Base-by-base conservation (phyloP, 2,113 vertebrate genomes). In the Synchiropus splendidus region DNA sequence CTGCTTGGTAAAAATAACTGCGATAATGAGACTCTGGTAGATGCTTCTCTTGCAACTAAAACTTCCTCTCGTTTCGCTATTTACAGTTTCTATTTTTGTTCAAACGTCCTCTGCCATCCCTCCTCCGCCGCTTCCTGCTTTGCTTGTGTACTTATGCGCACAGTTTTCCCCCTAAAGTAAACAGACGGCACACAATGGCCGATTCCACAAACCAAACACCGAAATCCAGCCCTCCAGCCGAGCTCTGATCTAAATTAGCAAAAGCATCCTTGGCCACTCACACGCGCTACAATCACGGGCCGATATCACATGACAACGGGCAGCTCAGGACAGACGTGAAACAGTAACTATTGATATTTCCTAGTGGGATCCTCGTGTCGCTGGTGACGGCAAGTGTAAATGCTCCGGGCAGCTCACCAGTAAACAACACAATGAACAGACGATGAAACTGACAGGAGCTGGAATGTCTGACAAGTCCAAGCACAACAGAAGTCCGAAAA, bases 21-120 rank as follows among this genome's bases (percentile, higher is more conserved):
- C 43, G 63, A 55, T 50, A 60, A 47, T 44, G 65, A 41, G 52
- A 72, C 54, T 55, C 16, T 31, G 34, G n/a, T 36, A 41, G 48
- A 65, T 61, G 53, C 27, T 44, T 58, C 31, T 42, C 49, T 51
- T 56, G 49, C 43, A 18, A 65, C 44, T 33, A 39, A 44, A 39
- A 41, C 10, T 13, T 34, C 10, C 33, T 13, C 36, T n/a, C 9
- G 12, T 56, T 70, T 48, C 45, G 46, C 48, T 65, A 74, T 78
- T 71, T 70, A 75, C 55, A 67, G 61, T 37, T 67, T 75, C 68
- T 83, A 67, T 74, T 78, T 75, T 76, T 77, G 68, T 58, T n/a
- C n/a, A n/a, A n/a, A n/a, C n/a, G n/a, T n/a, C n/a, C 64, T 48
- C 61, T 36, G 45, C 49, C 54, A 58, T 60, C 61, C 61, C 71